Percentiles rank a stretch among this genome's conserved stretches.
Conservation (phyloP, 2,888 invertebrate genomes). For the Clepsis dumicolana region DNA sequence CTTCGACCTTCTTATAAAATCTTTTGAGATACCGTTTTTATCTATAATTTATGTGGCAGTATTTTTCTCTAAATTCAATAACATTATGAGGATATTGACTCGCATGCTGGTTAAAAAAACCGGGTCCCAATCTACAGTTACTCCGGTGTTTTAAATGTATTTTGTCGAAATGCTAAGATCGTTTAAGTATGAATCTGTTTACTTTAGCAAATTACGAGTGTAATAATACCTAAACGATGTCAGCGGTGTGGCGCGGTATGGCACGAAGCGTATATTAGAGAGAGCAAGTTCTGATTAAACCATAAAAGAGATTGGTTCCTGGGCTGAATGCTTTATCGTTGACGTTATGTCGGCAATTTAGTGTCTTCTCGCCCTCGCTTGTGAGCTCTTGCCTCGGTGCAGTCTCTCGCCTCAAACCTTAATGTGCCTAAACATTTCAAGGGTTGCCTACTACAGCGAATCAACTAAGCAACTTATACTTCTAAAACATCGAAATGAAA, state of each 20-base stretch:
- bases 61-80: conserved; percentile 23
- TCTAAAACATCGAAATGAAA: conserved; percentile 11
- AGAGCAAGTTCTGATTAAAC: conserved; percentile 80
- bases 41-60: conserved; percentile 13
- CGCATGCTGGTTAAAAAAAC: conserved; percentile 58
- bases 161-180: conserved; percentile 7
- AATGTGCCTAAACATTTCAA: not conserved
- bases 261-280: conserved; percentile 59
- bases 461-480: not conserved
- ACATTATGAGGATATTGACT: conserved; percentile 70
- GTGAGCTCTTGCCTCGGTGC: conserved; percentile 22
- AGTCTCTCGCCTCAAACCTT: not conserved
- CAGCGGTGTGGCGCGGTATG: conserved; percentile 48
- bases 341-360: conserved; percentile 78
- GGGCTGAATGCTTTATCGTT: conserved; percentile 78
- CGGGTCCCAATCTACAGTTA: conserved; percentile 66
- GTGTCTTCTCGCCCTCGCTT: conserved; percentile 57
- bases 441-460: not conserved
- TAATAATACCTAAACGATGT: conserved; percentile 17
- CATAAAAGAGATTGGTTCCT: conserved; percentile 83
- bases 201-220: conserved; percentile 25
- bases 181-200: conserved; percentile 13
- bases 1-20: not conserved
- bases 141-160: conserved; percentile 46
- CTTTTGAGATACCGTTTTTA: conserved; percentile 22